Evolutionary conservation across 1,140 invertebrate genomes (phyloP), one percentile per base, ranked within the genome.

Genomic region (Pseudomyrmex dendroicus): DNA sequence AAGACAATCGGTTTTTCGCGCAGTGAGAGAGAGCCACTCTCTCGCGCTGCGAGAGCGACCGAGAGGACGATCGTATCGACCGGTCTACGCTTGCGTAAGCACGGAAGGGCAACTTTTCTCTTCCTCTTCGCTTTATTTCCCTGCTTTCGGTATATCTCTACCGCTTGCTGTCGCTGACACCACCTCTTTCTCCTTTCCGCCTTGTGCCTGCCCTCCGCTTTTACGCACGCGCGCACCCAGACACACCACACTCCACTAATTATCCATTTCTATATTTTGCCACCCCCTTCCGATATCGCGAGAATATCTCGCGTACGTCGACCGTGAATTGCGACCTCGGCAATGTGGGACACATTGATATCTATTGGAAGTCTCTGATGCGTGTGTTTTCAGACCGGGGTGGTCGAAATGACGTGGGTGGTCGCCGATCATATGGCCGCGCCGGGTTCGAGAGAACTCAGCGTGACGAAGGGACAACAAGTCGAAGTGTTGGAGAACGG

Each of bases 331-430:
- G 57, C 56, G 17, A 52, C n/a, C n/a, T 44, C 44, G 52, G 77
- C 61, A 2, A 22, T 46, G 35, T n/a, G 20, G n/a, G 35, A 57
- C 50, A 15, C n/a, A 59, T 63, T 13, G 50, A 13, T 13, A 56
- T n/a, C 35, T 44, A 48, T 62, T 61, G 44, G 50, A 20, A 1
- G 12, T 87, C 2, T 35, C 35, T 56, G 46, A 61, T 50, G 44
- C 22, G 1, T 46, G 56, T 88, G 35, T 95, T 94, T 92, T 15
- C 94, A 96, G 96, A 95, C 96, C 54, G 95, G 95, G 72, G 96
- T 96, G 52, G 94, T 96, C 83, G 98, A 98, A 90, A 97, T 98
- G 95, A 98, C 97, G 67, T 98, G 97, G 97, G 97, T 98, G 74
- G 95, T 98, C 12, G 96, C 96, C 20, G 98, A 98, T 92, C 97